Percentiles rank a stretch among this genome's conserved stretches.
These are phyloP conservation scores for Valencia hispanica DNA, from an alignment of 2,797 vertebrate species.

Conservation along the genomic window DNA sequence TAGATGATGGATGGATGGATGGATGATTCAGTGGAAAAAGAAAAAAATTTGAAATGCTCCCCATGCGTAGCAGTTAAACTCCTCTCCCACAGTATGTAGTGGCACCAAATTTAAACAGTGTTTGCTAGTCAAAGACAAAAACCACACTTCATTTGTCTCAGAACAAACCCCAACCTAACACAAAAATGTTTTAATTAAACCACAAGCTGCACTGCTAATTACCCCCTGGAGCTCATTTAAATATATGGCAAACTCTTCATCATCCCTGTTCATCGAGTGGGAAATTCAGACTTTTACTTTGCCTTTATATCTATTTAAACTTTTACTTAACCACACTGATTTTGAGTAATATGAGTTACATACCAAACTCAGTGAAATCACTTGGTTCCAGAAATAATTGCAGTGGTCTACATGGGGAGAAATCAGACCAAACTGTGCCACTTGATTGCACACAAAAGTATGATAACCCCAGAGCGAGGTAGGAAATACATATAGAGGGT, in stretches of 20 bases:
- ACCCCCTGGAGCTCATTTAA: slow-evolving; percentile 40
- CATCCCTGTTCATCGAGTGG: not conserved
- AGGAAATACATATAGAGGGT: not conserved
- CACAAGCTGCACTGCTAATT: slow-evolving; percentile 42
- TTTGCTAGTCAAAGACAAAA: slow-evolving; percentile 21
- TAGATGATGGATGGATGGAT: too few relatives aligned
- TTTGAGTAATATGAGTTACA: slow-evolving; percentile 16
- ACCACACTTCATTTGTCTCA: not conserved
- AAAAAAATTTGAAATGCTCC: not conserved
- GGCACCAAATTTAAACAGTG: slow-evolving; percentile 1
- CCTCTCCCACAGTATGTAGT: not conserved
- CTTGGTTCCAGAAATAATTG: slow-evolving; percentile 3
- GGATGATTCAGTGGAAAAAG: not conserved
- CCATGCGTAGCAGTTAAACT: not conserved
- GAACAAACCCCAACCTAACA: slow-evolving; percentile 5
- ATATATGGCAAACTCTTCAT: slow-evolving; percentile 15
- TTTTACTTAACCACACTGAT: not conserved
- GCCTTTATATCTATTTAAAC: slow-evolving; percentile 1
- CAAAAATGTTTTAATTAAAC: slow-evolving; percentile 46
- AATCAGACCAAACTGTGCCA: slow-evolving; percentile 20
- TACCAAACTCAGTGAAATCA: not conserved
- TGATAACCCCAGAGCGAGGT: not conserved
- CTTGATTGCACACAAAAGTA: slow-evolving; percentile 9
- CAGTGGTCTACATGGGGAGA: slow-evolving; percentile 7
- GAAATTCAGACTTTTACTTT: slow-evolving; percentile 20